Percentiles rank a stretch among this genome's conserved stretches.
phyloP scores from a whole-genome alignment of 2,797 vertebrate species.

The Rhinophrynus dorsalis region DNA sequence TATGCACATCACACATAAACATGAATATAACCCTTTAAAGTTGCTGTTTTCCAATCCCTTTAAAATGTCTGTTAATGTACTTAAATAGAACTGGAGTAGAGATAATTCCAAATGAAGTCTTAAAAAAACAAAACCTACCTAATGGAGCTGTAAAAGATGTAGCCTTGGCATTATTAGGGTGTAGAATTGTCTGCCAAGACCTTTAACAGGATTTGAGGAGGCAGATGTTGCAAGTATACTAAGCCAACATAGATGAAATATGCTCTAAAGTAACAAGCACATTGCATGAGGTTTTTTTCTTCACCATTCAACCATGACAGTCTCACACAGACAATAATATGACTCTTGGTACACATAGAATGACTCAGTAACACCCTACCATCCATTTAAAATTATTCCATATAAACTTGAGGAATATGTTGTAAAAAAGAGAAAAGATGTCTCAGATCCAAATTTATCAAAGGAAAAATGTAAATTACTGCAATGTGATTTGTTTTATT shows the following conservation, averaged over 20 bases:
- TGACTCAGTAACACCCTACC: neutral
- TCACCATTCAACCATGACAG: neutral
- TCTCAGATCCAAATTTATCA: neutral
- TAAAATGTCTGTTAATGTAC: conserved; percentile 24
- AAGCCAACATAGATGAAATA: conserved; percentile 10
- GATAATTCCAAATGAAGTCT: conserved; percentile 20
- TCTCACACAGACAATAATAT: neutral
- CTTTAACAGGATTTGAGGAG: conserved; percentile 30
- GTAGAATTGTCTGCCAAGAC: neutral
- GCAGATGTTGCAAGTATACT: conserved; percentile 3
- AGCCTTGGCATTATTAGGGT: conserved; percentile 29
- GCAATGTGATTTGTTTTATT: neutral
- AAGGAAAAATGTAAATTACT: neutral
- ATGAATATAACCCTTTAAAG: neutral
- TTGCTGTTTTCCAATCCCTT: neutral
- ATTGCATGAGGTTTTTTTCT: neutral
- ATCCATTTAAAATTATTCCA: neutral
- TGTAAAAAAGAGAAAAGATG: neutral
- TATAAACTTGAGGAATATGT: neutral
- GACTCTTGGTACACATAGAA: neutral
- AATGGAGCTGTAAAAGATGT: conserved; percentile 23
- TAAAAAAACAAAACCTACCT: conserved; percentile 31
- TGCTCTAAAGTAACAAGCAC: conserved; percentile 4
- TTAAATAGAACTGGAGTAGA: conserved; percentile 16
- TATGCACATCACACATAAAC: neutral